Evolutionary conservation across 2,113 vertebrate species (phyloP), one percentile per base, ranked within the genome.

Genomic region (Marcusenius ussheri): DNA sequence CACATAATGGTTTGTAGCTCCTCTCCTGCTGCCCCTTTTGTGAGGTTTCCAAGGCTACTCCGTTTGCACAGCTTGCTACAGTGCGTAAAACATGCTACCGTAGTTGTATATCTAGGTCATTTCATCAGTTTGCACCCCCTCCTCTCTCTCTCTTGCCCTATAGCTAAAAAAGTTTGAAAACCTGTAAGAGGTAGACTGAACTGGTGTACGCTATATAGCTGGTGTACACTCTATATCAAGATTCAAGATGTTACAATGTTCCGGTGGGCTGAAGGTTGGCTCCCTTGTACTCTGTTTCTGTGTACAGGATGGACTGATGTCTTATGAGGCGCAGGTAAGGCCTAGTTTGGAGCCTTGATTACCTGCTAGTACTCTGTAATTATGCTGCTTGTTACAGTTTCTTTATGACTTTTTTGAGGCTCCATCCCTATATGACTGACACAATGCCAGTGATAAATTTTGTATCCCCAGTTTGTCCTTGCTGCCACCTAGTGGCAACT

Each of bases 21-120:
- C 21, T 80, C 74, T 35, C 80, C 49, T 45, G 27, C 88, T 15
- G 45, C 45, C 46, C 45, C 47, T 70, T 77, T 89, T 50, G 31
- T 35, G 27, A 77, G 45, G 88, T 89, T 89, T 89, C 88, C 88
- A 56, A 83, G 88, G 74, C 88, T 89, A 89, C 88, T 13, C 35
- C 10, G 5, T 77, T 83, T 51, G 39, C 19, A 50, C 31, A 83
- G 35, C 70, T 77, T 83, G 74, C 88, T 39, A 35, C 31, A 19
- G 88, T 46, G 11, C 17, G 31, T 39, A 50, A 39, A 83, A 83
- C 47, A 31, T 15, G 13, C 21, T 51, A 15, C 9, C 11, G 5
- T 56, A 31, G 49, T 87, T 53, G 86, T 53, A 56, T 51, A 87
- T 87, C 84, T 87, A 53, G 46, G 66, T 89, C 70, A 53, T 89